Base-by-base conservation (phyloP, 2,888 invertebrate species). In the Heliconius hortense region DNA sequence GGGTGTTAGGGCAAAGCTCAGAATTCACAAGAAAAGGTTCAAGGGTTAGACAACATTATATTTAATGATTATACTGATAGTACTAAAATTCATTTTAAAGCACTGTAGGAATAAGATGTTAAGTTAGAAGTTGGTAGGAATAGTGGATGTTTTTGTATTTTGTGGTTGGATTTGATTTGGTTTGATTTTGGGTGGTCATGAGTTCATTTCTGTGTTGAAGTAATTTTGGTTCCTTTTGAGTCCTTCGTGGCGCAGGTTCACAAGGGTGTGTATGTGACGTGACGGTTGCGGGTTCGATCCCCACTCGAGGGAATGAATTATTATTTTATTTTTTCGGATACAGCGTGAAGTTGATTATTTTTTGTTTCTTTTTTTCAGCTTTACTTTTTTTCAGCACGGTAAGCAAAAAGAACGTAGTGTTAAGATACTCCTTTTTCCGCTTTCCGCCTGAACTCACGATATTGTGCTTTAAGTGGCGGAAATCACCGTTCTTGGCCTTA, bases 11-110 rank as follows among this genome's bases (percentile, higher is more conserved):
- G 31, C 59, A 48, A 62, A 72, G 59, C 72, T 71, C 72, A 68
- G 73, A 73, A 72, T 73, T 75, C 76, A 68, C 73, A 59, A 73
- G 73, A 72, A 76, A 76, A 64, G 74, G 76, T 73, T 76, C 73
- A 74, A 72, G 76, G 79, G 75, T 76, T 79, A 79, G 63, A 79
- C 76, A 79, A 81, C 82, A 82, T 86, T 83, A 84, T 85, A 85
- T 84, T 83, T 84, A 82, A 86, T 82, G 84, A 80, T 81, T 81
- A 84, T 56, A 15, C 66, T 43, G 66, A 66, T 66, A 66, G 21
- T 73, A 73, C n/a, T n/a, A 15, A 70, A 69, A 69, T 31, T 56
- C 56, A 56, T 69, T 69, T 56, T 56, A 56, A 28, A 73, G 70
- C 64, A 66, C 60, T 75, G 10, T 35, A 43, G 43, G 18, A 53